phyloP scores from a whole-genome alignment of 2,888 invertebrate genomes.

The Xanthia icteritia region DNA sequence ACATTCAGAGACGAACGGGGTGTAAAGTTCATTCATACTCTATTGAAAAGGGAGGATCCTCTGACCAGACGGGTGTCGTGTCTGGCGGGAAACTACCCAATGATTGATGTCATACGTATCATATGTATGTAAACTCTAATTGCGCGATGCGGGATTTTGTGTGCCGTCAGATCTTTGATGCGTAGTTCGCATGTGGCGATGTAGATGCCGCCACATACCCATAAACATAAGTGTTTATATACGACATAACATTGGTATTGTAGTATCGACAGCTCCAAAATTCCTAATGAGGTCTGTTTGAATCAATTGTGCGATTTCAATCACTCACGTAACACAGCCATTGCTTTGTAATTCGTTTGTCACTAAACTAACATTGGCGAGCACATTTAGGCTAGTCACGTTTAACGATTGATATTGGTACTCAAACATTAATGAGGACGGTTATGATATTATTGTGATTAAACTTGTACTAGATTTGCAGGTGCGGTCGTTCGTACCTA shows the following conservation, averaged over 20 bases:
- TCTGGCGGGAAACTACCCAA: too few relatives aligned
- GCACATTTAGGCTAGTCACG: constrained; percentile 56
- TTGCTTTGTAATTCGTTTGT: constrained; percentile 47
- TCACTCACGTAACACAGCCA: constrained; percentile 34
- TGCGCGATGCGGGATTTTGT: too few relatives aligned
- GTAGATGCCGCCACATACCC: not conserved
- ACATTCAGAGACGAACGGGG: not conserved
- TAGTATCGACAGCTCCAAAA: constrained; percentile 20
- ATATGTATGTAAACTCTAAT: too few relatives aligned
- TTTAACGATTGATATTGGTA: constrained; percentile 17
- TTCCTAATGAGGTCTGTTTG: constrained; percentile 25
- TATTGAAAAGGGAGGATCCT: too few relatives aligned
- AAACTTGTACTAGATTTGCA: constrained; percentile 30
- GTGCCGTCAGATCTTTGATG: too few relatives aligned
- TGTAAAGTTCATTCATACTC: too few relatives aligned
- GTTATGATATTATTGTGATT: constrained; percentile 44
- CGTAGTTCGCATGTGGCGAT: too few relatives aligned
- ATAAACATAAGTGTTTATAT: too few relatives aligned
- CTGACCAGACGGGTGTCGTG: too few relatives aligned
- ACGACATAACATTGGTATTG: not conserved
- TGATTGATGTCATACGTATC: too few relatives aligned
- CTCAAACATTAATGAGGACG: constrained; percentile 56
- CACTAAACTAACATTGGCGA: constrained; percentile 33
- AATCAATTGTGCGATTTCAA: constrained; percentile 46
- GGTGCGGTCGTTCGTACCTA: constrained; percentile 12